phyloP scores from a whole-genome alignment of 2,113 vertebrate genomes.

The Mobula hypostoma region DNA sequence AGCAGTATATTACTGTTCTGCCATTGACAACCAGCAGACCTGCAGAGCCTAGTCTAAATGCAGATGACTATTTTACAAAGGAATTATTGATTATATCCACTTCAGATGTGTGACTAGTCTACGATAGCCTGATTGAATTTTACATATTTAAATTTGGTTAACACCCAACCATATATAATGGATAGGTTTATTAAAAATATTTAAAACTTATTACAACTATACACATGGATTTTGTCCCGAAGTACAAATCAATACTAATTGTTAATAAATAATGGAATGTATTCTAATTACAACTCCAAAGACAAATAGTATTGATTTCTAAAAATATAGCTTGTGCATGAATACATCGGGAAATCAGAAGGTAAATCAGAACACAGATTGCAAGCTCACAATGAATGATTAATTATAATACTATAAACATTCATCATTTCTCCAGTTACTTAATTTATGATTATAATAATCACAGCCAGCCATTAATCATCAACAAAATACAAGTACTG shows the following conservation, averaged over 20 bases:
- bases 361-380: background rate
- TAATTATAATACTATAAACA: background rate
- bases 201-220: background rate
- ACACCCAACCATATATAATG: background rate
- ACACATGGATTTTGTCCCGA: background rate
- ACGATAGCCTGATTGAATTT: background rate
- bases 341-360: background rate
- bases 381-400: background rate
- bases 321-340: background rate
- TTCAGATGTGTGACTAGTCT: background rate
- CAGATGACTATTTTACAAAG: background rate
- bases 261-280: slow-evolving; percentile 42
- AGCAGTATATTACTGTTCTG: background rate
- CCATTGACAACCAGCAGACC: background rate
- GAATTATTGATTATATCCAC: background rate
- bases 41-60: background rate
- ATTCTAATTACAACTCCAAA: slow-evolving; percentile 41
- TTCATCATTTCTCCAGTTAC: background rate
- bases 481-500: background rate
- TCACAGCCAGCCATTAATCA: background rate
- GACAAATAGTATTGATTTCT: background rate
- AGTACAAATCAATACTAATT: slow-evolving; percentile 47
- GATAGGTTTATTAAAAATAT: background rate
- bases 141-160: background rate
- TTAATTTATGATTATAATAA: background rate